Percentiles rank a stretch among this genome's conserved stretches.
These are phyloP conservation scores for Parambassis ranga DNA, from an alignment of 2,797 vertebrate genomes.

Conservation along the genomic window DNA sequence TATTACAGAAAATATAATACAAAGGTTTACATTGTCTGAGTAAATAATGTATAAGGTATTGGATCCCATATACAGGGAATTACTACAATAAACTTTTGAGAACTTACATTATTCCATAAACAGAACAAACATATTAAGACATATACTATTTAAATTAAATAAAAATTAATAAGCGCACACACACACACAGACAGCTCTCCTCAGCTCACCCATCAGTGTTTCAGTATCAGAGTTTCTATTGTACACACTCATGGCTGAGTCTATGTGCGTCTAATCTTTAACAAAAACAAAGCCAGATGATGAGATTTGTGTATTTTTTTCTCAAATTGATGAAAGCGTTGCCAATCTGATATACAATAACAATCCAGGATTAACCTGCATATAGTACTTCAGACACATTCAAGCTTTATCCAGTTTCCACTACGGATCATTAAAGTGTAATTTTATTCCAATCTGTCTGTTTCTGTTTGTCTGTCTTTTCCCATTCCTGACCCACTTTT, in stretches of 20 bases:
- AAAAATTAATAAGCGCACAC: background rate
- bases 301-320: background rate
- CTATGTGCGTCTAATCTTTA: background rate
- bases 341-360: background rate
- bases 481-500: background rate
- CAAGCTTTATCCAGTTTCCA: background rate
- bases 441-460: conserved; percentile 6
- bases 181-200: background rate
- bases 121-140: no score
- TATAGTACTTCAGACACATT: background rate
- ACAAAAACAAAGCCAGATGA: background rate
- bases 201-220: background rate
- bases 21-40: background rate
- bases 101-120: no score
- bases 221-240: background rate
- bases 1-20: background rate
- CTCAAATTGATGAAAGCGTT: conserved; percentile 1
- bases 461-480: background rate
- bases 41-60: no score
- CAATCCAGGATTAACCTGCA: conserved; percentile 50
- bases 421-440: background rate
- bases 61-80: no score
- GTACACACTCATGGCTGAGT: background rate
- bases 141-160: background rate
- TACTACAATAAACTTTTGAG: no score